A percentile compares a stretch with the other conserved stretches of the same genome.
These are phyloP conservation scores for Spisula subtruncata DNA, from an alignment of 2,888 invertebrate species.

Conservation along the genomic window DNA sequence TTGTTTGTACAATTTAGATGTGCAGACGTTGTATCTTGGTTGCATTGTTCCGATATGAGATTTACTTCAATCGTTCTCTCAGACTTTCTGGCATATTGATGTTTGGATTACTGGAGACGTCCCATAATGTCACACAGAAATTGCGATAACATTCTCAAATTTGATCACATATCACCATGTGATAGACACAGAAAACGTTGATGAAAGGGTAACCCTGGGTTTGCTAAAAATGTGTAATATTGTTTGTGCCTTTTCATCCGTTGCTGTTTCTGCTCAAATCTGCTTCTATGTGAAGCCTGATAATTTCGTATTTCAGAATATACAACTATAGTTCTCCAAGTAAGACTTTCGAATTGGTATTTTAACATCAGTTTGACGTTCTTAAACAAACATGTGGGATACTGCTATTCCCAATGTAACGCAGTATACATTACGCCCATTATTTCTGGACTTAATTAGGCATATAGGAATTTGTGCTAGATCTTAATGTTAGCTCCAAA, in stretches of 20 bases:
- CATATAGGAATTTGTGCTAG: too few species aligned
- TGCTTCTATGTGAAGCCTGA: not conserved
- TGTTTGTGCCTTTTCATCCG: not conserved
- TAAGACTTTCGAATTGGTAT: too few species aligned
- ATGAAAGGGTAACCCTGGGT: not conserved
- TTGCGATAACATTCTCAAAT: not conserved
- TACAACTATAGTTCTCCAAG: too few species aligned
- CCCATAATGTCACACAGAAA: not conserved
- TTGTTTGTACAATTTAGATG: constrained; percentile 13
- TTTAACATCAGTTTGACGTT: too few species aligned
- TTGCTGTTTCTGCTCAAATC: not conserved
- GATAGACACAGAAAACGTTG: not conserved
- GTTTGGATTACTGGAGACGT: not conserved
- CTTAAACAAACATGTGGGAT: too few species aligned
- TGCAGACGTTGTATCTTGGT: not conserved
- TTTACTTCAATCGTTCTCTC: not conserved
- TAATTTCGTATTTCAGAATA: too few species aligned
- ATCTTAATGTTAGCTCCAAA: too few species aligned
- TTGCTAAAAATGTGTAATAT: not conserved
- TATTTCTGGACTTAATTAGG: too few species aligned
- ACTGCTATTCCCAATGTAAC: too few species aligned
- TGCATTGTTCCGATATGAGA: constrained; percentile 24
- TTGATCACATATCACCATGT: not conserved
- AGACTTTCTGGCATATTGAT: not conserved
- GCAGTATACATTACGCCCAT: too few species aligned